phyloP scores from a whole-genome alignment of 2,888 invertebrate genomes.

The Cantharis flavilabris region DNA sequence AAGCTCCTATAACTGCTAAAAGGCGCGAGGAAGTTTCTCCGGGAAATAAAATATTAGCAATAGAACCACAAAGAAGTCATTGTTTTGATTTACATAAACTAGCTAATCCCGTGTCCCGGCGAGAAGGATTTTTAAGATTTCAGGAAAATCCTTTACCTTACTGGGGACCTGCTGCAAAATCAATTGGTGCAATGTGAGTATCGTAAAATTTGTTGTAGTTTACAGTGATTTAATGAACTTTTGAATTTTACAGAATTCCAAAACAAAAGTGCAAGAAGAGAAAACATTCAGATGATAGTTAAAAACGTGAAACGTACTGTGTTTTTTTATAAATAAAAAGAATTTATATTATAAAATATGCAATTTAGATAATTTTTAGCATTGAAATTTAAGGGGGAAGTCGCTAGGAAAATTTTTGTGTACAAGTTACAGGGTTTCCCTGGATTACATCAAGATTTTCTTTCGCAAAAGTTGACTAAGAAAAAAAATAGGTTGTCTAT shows the following conservation, averaged over 20 bases:
- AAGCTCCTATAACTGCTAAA: slow-evolving; percentile 68
- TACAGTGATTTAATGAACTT: background rate
- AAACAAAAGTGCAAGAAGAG: background rate
- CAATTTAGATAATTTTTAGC: background rate
- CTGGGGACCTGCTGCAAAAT: slow-evolving; percentile 91
- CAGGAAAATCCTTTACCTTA: slow-evolving; percentile 83
- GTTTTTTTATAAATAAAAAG: background rate
- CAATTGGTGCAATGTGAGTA: slow-evolving; percentile 73
- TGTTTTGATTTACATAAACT: slow-evolving; percentile 64
- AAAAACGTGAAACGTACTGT: background rate
- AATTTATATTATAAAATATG: background rate
- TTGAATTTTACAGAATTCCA: background rate
- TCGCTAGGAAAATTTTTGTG: too few relatives aligned
- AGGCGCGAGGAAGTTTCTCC: slow-evolving; percentile 60
- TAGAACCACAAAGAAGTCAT: slow-evolving; percentile 57
- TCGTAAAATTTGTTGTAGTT: background rate
- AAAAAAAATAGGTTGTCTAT: too few relatives aligned
- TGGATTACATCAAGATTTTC: too few relatives aligned
- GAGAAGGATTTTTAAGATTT: slow-evolving; percentile 74
- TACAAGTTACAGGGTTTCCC: too few relatives aligned
- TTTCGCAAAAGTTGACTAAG: too few relatives aligned
- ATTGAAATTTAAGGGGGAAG: too few relatives aligned
- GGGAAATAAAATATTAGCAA: slow-evolving; percentile 62
- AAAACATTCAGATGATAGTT: background rate
- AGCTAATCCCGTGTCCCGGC: slow-evolving; percentile 81